A percentile compares a stretch with the other conserved stretches of the same genome.
Evolutionary conservation across 1,140 invertebrate genomes (phyloP).

Genomic region (Episyrphus balteatus): DNA sequence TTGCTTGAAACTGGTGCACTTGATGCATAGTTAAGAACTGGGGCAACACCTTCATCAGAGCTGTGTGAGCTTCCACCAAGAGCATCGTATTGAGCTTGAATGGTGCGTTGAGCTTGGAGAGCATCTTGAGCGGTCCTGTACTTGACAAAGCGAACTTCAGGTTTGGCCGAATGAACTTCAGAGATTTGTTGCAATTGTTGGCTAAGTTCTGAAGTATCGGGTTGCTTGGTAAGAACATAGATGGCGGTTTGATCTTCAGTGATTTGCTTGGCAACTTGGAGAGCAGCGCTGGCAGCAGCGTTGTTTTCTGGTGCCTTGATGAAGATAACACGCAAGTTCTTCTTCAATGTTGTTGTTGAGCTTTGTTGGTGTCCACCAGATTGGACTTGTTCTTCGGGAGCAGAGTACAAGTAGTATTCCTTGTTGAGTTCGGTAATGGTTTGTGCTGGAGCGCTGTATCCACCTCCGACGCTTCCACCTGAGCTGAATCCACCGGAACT

Average conservation of each 20-base stretch:
- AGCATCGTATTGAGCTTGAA: conserved; percentile 10
- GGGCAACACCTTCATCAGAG: conserved; percentile 3
- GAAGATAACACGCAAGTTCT: conserved; percentile 9
- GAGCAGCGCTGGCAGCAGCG: conserved; percentile 1
- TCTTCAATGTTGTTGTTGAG: conserved; percentile 3
- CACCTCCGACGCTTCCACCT: too few species aligned
- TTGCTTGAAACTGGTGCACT: too few species aligned
- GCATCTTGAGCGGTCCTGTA: conserved; percentile 50
- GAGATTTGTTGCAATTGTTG: conserved; percentile 5
- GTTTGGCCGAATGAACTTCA: conserved; percentile 31
- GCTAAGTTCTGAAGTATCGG: conserved; percentile 3
- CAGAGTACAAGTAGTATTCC: conserved; percentile 8
- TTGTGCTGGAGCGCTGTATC: too few species aligned
- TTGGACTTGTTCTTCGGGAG: conserved; percentile 7
- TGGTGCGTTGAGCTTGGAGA: conserved; percentile 9
- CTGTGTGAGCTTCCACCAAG: conserved; percentile 8
- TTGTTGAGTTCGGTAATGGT: conserved; percentile 1
- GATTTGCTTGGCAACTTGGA: conserved; percentile 5
- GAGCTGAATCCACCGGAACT: too few species aligned
- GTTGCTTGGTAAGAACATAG: conserved; percentile 63
- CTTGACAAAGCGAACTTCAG: conserved; percentile 58
- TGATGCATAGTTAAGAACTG: neutral
- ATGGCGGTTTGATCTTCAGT: conserved; percentile 33
- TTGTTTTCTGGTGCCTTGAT: conserved; percentile 9
- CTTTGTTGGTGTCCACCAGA: neutral